Evolutionary conservation across 2,888 invertebrate genomes (phyloP), one percentile per base, ranked within the genome.

Genomic region (Criorhina ranunculi): DNA sequence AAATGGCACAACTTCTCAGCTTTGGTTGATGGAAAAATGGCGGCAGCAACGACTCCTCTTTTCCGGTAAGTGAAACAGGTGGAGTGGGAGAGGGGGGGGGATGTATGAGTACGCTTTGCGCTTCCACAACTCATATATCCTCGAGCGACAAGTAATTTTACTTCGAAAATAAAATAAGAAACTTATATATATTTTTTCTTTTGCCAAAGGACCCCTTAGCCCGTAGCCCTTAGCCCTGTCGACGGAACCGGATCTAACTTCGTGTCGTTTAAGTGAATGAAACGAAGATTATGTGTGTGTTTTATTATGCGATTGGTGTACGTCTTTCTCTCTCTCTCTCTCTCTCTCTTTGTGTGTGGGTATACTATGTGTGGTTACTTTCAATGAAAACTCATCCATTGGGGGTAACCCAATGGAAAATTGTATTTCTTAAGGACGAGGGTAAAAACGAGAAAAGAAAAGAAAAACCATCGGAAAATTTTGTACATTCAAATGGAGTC

Each of bases 121-220:
- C 69, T 67, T 78, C 42, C 60, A 86, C 66, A 70, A 87, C 88
- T 87, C 75, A 86, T 82, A 66, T 87, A 73, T 88, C 89, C 89
- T 87, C 86, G 80, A 88, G 89, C 90, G 90, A 89, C 89, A 90
- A 89, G 88, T 90, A 88, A 89, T 89, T 89, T 90, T 89, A 89
- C 89, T 90, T 90, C 88, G 88, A 87, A 88, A 89, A 89, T 89
- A 90, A 89, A 90, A 89, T 89, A 88, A 88, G 90, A 88, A 89
- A 89, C 88, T 89, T 89, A 89, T 24, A 24, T n/a, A n/a, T n/a
- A n/a, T n/a, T 24, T 87, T 87, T 87, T 87, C 79, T 83, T 77
- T 67, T 80, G 80, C 60, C 60, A n/a, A n/a, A n/a, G n/a, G n/a
- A n/a, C n/a, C n/a, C n/a, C n/a, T n/a, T n/a, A n/a, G n/a, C n/a